Evolutionary conservation across 1,140 invertebrate species (phyloP), one percentile per base, ranked within the genome.

Genomic region (Microplitis demolitor): DNA sequence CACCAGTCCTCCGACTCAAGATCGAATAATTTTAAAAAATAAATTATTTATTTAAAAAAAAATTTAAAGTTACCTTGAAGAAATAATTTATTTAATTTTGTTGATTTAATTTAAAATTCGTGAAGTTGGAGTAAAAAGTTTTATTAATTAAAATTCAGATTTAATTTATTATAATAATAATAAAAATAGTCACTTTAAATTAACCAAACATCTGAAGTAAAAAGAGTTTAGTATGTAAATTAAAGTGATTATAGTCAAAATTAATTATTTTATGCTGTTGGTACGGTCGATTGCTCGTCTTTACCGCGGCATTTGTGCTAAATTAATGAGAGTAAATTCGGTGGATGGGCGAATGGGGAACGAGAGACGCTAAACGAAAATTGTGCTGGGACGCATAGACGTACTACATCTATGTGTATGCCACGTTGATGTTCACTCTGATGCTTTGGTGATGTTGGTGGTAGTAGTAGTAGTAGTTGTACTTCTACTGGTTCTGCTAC

Each of bases 281-380:
- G 66, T 54, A 67, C 66, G 66, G 37, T 67, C 66, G 66, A 67
- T 67, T 67, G 39, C 66, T 67, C 66, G 66, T 67, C 66, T 67
- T 67, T 67, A 67, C 66, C 66, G 31, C 50, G 66, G 66, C 50
- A 67, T 51, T 67, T 67, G 66, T 67, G 66, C 66, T 50, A 58
- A 74, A 74, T 74, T 74, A 74, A 74, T 70, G 72, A 74, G 67
- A 74, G 50, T 39, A 16, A 50, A 63, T 63, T 62, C 67, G 24
- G 70, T 39, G 50, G 58, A 61, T 58, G 61, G 58, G 58, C 62
- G 61, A n/a, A 66, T 63, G 67, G 56, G 72, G 66, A 70, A 69
- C 72, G 66, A 67, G 70, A 66, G 72, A 74, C 62, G 68, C 61
- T 56, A 70, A 74, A 74, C 68, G 53, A 71, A 70, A 45, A 74